These are phyloP conservation scores for Actinopyga echinites DNA, from an alignment of 53 echinoderm and acorn worm species.

Conservation along the genomic window DNA sequence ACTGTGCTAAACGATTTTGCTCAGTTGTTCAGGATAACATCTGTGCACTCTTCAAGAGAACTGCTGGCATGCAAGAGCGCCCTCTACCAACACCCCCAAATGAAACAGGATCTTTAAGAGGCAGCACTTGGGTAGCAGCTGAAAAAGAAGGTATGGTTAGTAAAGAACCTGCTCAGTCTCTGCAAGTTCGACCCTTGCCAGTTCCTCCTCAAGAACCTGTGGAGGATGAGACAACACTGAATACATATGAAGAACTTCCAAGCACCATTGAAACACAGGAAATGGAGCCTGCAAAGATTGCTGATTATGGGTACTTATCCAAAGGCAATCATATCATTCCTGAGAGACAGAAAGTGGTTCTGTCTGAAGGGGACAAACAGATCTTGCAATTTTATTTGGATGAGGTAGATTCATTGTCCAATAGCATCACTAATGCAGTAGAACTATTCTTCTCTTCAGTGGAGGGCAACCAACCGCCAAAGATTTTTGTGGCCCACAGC, in stretches of 20 bases:
- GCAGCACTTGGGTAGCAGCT: constrained; percentile 79
- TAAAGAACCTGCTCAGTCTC: constrained; percentile 48
- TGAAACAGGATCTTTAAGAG: constrained; percentile 29
- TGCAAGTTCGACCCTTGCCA: constrained; percentile 83
- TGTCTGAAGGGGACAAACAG: constrained; percentile 72
- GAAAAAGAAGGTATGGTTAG: constrained; percentile 71
- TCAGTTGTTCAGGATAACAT: constrained; percentile 75
- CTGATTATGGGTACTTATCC: constrained; percentile 82
- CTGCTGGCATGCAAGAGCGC: constrained; percentile 68
- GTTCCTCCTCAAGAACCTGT: constrained; percentile 55
- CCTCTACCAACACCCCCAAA: constrained; percentile 89
- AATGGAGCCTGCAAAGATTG: constrained; percentile 39
- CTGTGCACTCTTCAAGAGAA: constrained; percentile 69
- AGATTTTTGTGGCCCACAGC: constrained; percentile 95
- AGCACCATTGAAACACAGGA: constrained; percentile 39
- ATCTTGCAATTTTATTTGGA: constrained; percentile 80
- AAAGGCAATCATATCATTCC: constrained; percentile 80
- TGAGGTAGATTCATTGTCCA: constrained; percentile 76
- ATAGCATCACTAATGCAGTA: constrained; percentile 75
- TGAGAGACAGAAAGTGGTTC: constrained; percentile 47
- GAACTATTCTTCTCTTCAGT: constrained; percentile 91
- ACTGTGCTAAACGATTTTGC: constrained; percentile 71
- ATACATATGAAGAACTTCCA: constrained; percentile 3
- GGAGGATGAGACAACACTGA: constrained; percentile 28
- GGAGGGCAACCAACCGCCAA: constrained; percentile 93